Evolutionary conservation across 2,888 invertebrate genomes (phyloP).

Genomic region (Lepidonotus clava): DNA sequence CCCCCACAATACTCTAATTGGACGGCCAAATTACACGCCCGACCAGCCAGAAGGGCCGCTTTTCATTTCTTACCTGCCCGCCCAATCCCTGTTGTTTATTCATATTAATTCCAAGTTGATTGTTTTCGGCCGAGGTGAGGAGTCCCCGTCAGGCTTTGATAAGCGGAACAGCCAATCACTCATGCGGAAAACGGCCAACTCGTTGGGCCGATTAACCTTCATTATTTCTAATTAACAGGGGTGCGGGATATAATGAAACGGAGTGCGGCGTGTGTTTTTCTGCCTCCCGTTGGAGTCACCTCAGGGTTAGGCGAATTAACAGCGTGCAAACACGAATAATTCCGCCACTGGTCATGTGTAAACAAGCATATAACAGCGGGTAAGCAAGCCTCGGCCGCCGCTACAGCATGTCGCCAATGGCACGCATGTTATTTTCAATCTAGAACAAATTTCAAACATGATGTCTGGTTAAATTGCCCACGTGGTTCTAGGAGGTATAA

Average conservation of each 20-base stretch:
- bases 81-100: neutral
- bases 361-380: constrained; percentile 25
- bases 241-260: constrained; percentile 4
- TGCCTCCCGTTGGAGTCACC: neutral
- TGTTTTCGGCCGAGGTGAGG: neutral
- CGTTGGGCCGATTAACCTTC: neutral
- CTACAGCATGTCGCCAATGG: neutral
- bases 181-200: constrained; percentile 18
- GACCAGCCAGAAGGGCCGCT: neutral
- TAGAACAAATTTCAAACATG: neutral
- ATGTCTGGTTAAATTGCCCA: neutral
- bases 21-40: constrained; percentile 32
- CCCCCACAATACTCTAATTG: constrained; percentile 15
- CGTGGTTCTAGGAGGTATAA: too few species aligned
- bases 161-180: neutral
- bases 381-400: neutral
- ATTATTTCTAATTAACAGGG: constrained; percentile 50
- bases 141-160: neutral
- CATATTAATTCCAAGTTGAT: constrained; percentile 30
- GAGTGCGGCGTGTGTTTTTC: neutral
- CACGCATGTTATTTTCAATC: neutral
- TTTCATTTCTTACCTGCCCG: neutral
- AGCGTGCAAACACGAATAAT: constrained; percentile 34
- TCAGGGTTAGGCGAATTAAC: constrained; percentile 2
- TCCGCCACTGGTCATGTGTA: neutral